Percentiles rank a stretch among this genome's conserved stretches.
These are phyloP conservation scores for Bactericera cockerelli DNA, from an alignment of 1,140 invertebrate species.

Conservation along the genomic window DNA sequence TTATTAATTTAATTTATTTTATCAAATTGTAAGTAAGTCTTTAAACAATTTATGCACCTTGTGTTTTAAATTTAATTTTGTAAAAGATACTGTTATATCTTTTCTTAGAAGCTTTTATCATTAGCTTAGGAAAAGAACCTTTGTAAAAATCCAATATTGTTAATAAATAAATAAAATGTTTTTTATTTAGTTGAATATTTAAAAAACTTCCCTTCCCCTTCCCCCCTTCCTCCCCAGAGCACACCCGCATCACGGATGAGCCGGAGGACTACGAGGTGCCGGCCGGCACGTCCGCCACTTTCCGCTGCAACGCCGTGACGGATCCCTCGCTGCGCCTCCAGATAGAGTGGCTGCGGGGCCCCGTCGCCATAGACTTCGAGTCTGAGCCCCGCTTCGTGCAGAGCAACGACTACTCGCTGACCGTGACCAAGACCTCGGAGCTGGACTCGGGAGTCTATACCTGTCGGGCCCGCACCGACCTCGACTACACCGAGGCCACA, in stretches of 20 bases:
- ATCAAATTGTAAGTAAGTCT: no score
- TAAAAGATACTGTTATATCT: no score
- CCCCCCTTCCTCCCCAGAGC: constrained; percentile 40
- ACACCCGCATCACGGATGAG: constrained; percentile 65
- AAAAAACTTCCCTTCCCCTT: no score
- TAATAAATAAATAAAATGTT: no score
- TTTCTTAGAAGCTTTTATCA: no score
- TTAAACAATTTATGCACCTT: no score
- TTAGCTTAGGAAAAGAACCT: no score
- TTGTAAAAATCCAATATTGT: no score
- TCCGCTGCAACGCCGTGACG: constrained; percentile 79
- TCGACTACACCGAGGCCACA: constrained; percentile 66
- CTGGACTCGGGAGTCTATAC: constrained; percentile 90
- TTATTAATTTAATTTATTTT: no score
- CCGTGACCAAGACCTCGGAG: constrained; percentile 85
- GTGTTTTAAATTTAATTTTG: no score
- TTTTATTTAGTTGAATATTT: no score
- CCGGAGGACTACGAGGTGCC: constrained; percentile 83
- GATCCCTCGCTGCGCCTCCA: constrained; percentile 61
- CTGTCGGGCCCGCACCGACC: constrained; percentile 78
- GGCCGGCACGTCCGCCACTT: constrained; percentile 75
- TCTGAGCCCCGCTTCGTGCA: constrained; percentile 63
- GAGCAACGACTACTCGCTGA: constrained; percentile 78
- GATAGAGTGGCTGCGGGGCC: constrained; percentile 81
- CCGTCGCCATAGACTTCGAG: constrained; percentile 72